Evolutionary conservation across 2,113 vertebrate species (phyloP), one percentile per base, ranked within the genome.

Genomic region (Stegostoma tigrinum): DNA sequence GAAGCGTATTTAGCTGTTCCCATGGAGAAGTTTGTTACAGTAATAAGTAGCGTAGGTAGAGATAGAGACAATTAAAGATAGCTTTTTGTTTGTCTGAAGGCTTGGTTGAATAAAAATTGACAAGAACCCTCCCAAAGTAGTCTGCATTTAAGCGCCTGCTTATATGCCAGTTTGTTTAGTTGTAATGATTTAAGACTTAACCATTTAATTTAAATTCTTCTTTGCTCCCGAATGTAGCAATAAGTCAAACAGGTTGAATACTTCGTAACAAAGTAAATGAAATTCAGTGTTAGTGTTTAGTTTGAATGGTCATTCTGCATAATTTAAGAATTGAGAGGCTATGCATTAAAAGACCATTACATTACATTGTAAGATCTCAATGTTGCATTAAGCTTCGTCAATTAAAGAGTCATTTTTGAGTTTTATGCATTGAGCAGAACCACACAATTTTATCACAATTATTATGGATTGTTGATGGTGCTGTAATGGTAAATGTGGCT

Each of bases 61-160:
- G 97, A 98, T 98, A 98, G 98, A 99, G 99, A 98, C 98, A 98
- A 99, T 99, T 99, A 98, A 98, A 98, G 98, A 97, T 97, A 97
- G 94, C 42, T 72, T 96, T 98, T 98, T 98, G 98, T 99, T 98
- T 98, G 97, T 97, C 97, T 97, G 97, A 96, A 98, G 98, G 97
- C 97, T 97, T 93, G 96, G 67, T n/a, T 68, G 91, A 95, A 95
- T 70, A 95, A 95, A 95, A 95, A 95, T 95, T 95, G 93, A 95
- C 93, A 95, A 45, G 8, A 68, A 94, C 14, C 94, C 94, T 95
- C 94, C 94, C 94, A 75, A 72, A 90, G 87, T 90, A 61, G 52
- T 95, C 94, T 72, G 48, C 67, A 52, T 95, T 95, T 75, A 48
- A 95, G 94, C 72, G 94, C 27, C 94, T 75, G 68, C 42, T 75